phyloP scores from a whole-genome alignment of 1,140 invertebrate species.

The Drosophila takahashii region DNA sequence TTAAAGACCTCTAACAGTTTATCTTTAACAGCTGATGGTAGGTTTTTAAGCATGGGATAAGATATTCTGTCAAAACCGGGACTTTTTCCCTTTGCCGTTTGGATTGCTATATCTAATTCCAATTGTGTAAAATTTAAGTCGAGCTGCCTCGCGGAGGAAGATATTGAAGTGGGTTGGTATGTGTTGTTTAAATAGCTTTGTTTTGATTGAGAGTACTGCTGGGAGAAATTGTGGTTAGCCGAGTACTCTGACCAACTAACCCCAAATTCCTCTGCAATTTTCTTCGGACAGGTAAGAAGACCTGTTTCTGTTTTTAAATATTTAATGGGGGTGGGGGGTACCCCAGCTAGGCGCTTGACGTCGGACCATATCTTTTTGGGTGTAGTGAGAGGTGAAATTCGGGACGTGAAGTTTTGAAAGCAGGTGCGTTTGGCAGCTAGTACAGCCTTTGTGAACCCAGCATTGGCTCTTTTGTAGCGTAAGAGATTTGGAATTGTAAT shows the following conservation, averaged over 20 bases:
- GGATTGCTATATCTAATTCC: too few relatives aligned
- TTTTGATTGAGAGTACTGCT: neutral
- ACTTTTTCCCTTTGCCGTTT: neutral
- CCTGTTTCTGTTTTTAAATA: slow-evolving; percentile 2
- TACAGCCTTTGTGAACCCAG: too few relatives aligned
- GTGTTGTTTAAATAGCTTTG: neutral
- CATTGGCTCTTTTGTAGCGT: too few relatives aligned
- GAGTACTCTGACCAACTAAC: neutral
- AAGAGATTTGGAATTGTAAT: too few relatives aligned
- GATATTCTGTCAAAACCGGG: neutral
- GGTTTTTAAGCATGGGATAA: neutral
- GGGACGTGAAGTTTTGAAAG: too few relatives aligned
- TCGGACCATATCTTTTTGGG: too few relatives aligned
- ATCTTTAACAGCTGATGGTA: neutral
- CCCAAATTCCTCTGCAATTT: neutral
- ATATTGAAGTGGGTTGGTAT: neutral
- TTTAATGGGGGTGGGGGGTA: neutral
- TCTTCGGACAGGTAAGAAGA: neutral
- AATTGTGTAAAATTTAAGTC: neutral
- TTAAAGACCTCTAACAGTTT: neutral
- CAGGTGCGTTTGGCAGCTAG: too few relatives aligned
- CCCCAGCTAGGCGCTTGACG: neutral
- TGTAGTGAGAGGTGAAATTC: too few relatives aligned
- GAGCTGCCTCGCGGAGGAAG: neutral
- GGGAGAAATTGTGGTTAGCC: neutral